Evolutionary conservation across 2,888 invertebrate species (phyloP), one percentile per base, ranked within the genome.

Genomic region (Macrosiphum euphorbiae): DNA sequence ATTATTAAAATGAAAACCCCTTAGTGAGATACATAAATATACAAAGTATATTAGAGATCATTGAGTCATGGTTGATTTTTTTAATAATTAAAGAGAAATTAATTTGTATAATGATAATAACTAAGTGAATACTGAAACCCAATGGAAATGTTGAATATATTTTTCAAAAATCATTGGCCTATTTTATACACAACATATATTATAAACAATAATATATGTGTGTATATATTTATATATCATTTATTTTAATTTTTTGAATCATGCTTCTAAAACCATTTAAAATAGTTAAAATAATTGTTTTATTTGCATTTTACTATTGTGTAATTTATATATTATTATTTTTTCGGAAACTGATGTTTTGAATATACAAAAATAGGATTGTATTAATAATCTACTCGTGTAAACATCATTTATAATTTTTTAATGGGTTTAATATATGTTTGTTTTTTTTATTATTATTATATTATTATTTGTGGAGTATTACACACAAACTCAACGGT

Each of bases 1-100:
- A n/a, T 67, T 91, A n/a, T 92, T 47, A 55, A 92, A 88, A 55
- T 44, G 92, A 88, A 92, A 90, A 89, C 24, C 58, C 55, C 90
- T 85, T 93, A 93, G 93, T 93, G 90, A 93, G 93, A 89, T 58
- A 87, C 86, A 92, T 26, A 88, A 94, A 94, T 90, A 90, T 94
- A n/a, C n/a, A 94, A 90, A 94, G 90, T 90, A 52, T 90, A 50
- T 67, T 94, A 90, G 86, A 94, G 61, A 94, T 94, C 67, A 93
- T 94, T 90, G 90, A 94, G 90, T 94, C 94, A 90, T 94, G 90
- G 90, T 94, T 94, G 47, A 94, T 90, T 94, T 94, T 90, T 87
- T 90, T 94, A 90, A 87, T 87, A 61, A 90, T 87, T 61, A 94
- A 86, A 61, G n/a, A 90, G 20, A 92, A 92, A 92, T 92, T 35